Base-by-base conservation (phyloP, 2,888 invertebrate species). In the Clitarchus hookeri region DNA sequence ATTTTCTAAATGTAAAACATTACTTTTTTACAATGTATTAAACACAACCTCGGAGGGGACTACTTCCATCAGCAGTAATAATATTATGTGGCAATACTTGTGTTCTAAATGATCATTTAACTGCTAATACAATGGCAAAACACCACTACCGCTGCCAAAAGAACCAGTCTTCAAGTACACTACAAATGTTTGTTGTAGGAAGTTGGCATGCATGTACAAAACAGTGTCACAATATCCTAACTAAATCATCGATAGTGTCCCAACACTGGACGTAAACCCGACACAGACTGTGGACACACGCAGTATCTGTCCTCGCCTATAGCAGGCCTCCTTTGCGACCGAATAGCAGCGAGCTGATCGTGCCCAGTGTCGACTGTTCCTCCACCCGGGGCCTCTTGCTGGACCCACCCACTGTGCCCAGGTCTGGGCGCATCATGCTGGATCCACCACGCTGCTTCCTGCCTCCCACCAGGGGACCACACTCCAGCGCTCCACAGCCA, bases 291-390 rank as follows among this genome's bases (percentile, higher is more conserved):
- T 36, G 36, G 36, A 48, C 48, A 48, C 11, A 48, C 16, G 16
- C 48, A 13, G 48, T 48, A 48, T 48, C 16, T 48, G 8, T 48
- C 44, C 80, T 44, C 53, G 4, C 36, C 91, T 94, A 95, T 90
- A 97, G 94, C 89, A 97, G 93, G 85, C 97, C 97, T 85, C 97
- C 97, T 90, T 97, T 97, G 88, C 97, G 93, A 77, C 97, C 97
- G 91, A 97, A 97, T 85, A 97, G 92, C 89, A 96, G 92, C 87
- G 96, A 95, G 92, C 96, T 96, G 88, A 96, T 94, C 83, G 96
- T 96, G 86, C 97, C 97, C 65, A 97, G 93, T 0, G 90, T 88
- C 1, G 89, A 87, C 0, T 88, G 86, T 44, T 87, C 85, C 44
- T 79, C 78, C 19, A 84, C n/a, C n/a, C 80, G 44, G 36, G 84